phyloP scores from a whole-genome alignment of 2,797 vertebrate genomes.

The Rhynchotus rufescens region DNA sequence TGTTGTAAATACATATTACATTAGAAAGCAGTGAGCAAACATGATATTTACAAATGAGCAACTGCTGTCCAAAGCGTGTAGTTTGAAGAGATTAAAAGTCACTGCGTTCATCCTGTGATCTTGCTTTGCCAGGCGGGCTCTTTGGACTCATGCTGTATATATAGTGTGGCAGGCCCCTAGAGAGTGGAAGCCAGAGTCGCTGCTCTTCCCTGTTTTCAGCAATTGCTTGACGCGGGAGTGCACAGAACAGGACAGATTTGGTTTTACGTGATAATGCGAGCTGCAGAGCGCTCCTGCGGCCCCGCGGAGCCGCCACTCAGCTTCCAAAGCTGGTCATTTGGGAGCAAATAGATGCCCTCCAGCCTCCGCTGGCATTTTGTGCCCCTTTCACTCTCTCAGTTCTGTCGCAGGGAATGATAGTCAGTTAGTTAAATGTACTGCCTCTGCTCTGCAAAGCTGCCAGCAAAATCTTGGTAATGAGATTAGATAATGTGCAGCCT shows the following conservation, averaged over 20 bases:
- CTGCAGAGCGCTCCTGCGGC: conserved; percentile 54
- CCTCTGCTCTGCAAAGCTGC: conserved; percentile 51
- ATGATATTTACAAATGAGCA: background rate
- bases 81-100: background rate
- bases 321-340: conserved; percentile 27
- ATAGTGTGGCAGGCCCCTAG: background rate
- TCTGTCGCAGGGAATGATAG: conserved; percentile 57
- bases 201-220: background rate
- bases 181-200: background rate
- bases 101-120: background rate
- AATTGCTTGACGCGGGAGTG: background rate
- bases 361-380: conserved; percentile 62
- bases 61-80: background rate
- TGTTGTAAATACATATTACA: background rate
- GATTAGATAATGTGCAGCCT: conserved; percentile 42
- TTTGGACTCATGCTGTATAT: background rate
- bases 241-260: conserved; percentile 19
- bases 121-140: background rate
- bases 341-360: conserved; percentile 55
- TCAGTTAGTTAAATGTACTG: conserved; percentile 39
- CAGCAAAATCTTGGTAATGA: conserved; percentile 48
- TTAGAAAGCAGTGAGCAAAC: background rate
- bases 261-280: background rate
- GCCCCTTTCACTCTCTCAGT: conserved; percentile 59
- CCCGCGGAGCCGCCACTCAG: background rate